Conservation (phyloP, 2,113 vertebrate species). For the Oryzias celebensis region DNA sequence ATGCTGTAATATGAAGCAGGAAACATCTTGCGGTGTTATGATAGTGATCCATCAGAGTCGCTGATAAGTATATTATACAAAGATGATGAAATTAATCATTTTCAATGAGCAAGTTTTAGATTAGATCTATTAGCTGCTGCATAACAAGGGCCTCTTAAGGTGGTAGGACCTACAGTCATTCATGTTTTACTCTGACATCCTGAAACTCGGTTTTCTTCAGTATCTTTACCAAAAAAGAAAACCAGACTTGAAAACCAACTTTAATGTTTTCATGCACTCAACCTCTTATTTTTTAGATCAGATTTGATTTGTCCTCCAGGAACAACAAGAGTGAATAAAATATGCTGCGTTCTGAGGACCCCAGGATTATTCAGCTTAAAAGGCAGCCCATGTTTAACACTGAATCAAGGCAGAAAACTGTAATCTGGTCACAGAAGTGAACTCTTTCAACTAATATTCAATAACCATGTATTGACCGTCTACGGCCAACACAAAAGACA, state of each 20-base stretch:
- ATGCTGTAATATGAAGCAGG: constrained; percentile 49
- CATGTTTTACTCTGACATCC: background rate
- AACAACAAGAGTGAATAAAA: constrained; percentile 15
- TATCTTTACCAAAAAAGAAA: constrained; percentile 29
- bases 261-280: constrained; percentile 29
- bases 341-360: constrained; percentile 3
- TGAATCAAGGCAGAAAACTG: constrained; percentile 23
- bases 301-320: constrained; percentile 24
- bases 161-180: constrained; percentile 23
- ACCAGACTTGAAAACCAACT: constrained; percentile 30
- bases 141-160: constrained; percentile 28
- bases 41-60: constrained; percentile 53
- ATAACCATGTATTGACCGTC: constrained; percentile 39
- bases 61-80: constrained; percentile 41
- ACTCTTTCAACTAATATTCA: constrained; percentile 41
- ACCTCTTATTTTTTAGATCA: constrained; percentile 25
- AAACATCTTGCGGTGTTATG: constrained; percentile 53
- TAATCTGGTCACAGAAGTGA: constrained; percentile 17
- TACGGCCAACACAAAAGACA: too few species aligned
- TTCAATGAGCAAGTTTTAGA: constrained; percentile 32
- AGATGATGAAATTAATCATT: constrained; percentile 49
- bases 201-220: constrained; percentile 23
- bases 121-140: constrained; percentile 32
- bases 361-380: constrained; percentile 23
- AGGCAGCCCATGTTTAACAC: constrained; percentile 3